These are phyloP conservation scores for Microtus montanus DNA, from an alignment of 2,113 vertebrate species.

Conservation along the genomic window DNA sequence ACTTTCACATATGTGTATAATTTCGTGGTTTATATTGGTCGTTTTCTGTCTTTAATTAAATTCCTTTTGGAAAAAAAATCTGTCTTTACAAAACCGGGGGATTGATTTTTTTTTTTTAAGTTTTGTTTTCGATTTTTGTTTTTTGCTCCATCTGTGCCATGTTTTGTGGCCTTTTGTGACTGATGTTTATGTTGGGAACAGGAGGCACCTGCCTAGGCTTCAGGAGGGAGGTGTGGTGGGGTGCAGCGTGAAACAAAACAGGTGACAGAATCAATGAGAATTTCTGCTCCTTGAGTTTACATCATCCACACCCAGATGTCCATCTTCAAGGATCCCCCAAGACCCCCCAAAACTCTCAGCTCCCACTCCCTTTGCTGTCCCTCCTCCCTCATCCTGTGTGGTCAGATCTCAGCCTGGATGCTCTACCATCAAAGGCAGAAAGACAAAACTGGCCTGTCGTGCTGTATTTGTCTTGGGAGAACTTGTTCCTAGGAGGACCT, in stretches of 20 bases:
- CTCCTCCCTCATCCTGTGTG: constrained; percentile 45
- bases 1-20: constrained; percentile 70
- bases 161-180: neutral
- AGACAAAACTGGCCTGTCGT: constrained; percentile 68
- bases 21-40: constrained; percentile 74
- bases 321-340: neutral
- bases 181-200: neutral
- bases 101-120: constrained; percentile 59
- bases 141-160: constrained; percentile 29
- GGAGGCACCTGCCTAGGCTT: constrained; percentile 34
- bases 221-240: too few relatives aligned
- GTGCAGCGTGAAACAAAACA: neutral
- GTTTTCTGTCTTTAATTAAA: constrained; percentile 80
- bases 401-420: constrained; percentile 39
- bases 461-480: constrained; percentile 70
- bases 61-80: constrained; percentile 66
- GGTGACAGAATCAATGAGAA: constrained; percentile 18
- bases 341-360: neutral
- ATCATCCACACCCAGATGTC: neutral
- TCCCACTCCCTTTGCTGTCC: neutral
- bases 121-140: constrained; percentile 70
- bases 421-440: neutral
- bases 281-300: neutral
- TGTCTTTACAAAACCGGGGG: constrained; percentile 58
- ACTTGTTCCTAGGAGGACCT: constrained; percentile 55